Conservation (phyloP, 1,140 invertebrate species). For the Drosophila prosaltans region DNA sequence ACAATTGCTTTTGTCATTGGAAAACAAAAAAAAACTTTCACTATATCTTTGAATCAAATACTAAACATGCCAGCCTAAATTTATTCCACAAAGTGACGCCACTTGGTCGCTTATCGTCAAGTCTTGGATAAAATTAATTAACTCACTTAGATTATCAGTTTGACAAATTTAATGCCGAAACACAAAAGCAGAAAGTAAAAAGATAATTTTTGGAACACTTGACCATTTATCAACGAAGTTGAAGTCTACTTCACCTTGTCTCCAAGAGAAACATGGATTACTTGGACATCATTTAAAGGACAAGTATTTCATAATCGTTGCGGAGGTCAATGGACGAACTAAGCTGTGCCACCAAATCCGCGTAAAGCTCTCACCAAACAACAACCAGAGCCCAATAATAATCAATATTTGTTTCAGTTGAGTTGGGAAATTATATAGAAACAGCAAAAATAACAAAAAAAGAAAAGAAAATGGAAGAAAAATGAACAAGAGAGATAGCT, state of each 20-base stretch:
- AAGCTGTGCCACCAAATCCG: slow-evolving; percentile 64
- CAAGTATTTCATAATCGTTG: slow-evolving; percentile 53
- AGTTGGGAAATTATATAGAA: background rate
- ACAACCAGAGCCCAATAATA: slow-evolving; percentile 52
- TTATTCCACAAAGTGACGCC: slow-evolving; percentile 14
- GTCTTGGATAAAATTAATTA: slow-evolving; percentile 58
- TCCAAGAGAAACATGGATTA: background rate
- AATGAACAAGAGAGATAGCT: slow-evolving; percentile 30
- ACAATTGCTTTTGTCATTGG: too few species aligned
- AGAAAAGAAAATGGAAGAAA: background rate
- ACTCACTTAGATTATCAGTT: slow-evolving; percentile 58
- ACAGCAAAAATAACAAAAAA: slow-evolving; percentile 4
- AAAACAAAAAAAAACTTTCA: too few species aligned
- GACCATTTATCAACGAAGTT: background rate
- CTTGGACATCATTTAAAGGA: slow-evolving; percentile 40
- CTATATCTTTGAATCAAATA: slow-evolving; percentile 41
- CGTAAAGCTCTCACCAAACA: slow-evolving; percentile 56
- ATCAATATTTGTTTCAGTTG: slow-evolving; percentile 63
- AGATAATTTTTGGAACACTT: background rate
- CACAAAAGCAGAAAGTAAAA: slow-evolving; percentile 19
- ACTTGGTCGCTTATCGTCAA: slow-evolving; percentile 16
- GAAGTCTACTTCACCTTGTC: background rate
- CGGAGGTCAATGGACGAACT: slow-evolving; percentile 62
- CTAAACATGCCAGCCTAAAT: slow-evolving; percentile 44
- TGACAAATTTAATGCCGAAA: slow-evolving; percentile 63